Percentiles rank a stretch among this genome's conserved stretches.
phyloP scores from a whole-genome alignment of 2,888 invertebrate species.

The Mechanitis messenoides region DNA sequence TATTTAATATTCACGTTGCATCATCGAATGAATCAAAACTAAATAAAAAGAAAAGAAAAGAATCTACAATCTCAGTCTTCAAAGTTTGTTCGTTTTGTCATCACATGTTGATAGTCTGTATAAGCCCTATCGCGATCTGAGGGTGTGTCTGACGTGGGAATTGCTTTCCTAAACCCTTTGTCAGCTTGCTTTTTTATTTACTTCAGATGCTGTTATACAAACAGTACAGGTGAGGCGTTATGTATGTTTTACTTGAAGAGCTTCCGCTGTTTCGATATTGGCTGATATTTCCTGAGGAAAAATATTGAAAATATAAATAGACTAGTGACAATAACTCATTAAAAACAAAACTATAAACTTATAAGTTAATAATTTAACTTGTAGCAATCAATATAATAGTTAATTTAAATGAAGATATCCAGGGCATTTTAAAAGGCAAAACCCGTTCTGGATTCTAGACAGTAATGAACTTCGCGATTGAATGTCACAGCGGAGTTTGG shows the following conservation, averaged over 20 bases:
- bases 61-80: too few species aligned
- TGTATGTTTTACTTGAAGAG: slow-evolving; percentile 25
- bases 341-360: too few species aligned
- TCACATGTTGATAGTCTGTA: slow-evolving; percentile 19
- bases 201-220: slow-evolving; percentile 37
- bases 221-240: slow-evolving; percentile 25
- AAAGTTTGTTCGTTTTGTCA: slow-evolving; percentile 5
- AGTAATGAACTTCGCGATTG: slow-evolving; percentile 22
- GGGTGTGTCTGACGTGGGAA: slow-evolving; percentile 44
- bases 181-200: slow-evolving; percentile 39
- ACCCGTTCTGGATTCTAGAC: slow-evolving; percentile 13
- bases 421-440: neutral
- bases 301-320: neutral
- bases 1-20: too few species aligned
- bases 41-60: too few species aligned
- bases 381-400: neutral
- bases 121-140: slow-evolving; percentile 25
- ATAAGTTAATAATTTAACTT: too few species aligned
- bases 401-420: neutral
- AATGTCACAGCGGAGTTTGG: slow-evolving; percentile 22
- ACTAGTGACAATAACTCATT: too few species aligned
- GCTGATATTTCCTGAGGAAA: neutral
- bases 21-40: too few species aligned
- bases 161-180: slow-evolving; percentile 46
- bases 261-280: slow-evolving; percentile 12